phyloP scores from a whole-genome alignment of 1,140 invertebrate species.

The Pinna nobilis region DNA sequence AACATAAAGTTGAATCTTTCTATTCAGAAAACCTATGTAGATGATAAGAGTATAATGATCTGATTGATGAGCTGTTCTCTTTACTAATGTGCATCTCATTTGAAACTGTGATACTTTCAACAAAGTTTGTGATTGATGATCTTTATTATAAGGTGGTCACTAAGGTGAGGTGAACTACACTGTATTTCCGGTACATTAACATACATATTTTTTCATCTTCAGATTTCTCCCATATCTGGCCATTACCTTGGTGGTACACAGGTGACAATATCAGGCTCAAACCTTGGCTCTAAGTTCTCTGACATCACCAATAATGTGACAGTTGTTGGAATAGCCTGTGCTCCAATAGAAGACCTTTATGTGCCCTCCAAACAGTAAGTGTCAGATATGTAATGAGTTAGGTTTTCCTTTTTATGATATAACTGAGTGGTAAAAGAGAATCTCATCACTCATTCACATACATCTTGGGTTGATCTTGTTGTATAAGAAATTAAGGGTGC shows the following conservation, averaged over 20 bases:
- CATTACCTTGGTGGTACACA: constrained; percentile 97
- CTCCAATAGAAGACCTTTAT: constrained; percentile 84
- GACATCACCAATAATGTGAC: constrained; percentile 94
- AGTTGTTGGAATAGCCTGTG: constrained; percentile 92
- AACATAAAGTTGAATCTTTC: too few species aligned
- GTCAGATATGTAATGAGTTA: neutral
- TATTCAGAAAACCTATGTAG: too few species aligned
- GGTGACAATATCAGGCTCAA: constrained; percentile 96
- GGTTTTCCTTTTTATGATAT: neutral
- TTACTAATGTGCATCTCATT: too few species aligned
- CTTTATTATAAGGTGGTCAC: too few species aligned
- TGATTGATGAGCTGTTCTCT: too few species aligned
- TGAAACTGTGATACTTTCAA: too few species aligned
- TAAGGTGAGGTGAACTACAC: too few species aligned
- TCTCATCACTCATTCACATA: neutral
- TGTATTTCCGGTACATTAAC: neutral
- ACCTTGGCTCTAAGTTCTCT: constrained; percentile 92
- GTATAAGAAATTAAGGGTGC: neutral
- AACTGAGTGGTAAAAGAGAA: neutral
- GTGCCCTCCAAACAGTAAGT: constrained; percentile 87
- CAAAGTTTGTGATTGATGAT: too few species aligned
- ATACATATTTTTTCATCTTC: constrained; percentile 49
- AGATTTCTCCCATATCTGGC: constrained; percentile 94
- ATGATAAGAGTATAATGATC: too few species aligned
- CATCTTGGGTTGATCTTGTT: neutral